phyloP scores from a whole-genome alignment of 2,113 vertebrate species.

The Eubucco bourcierii region DNA sequence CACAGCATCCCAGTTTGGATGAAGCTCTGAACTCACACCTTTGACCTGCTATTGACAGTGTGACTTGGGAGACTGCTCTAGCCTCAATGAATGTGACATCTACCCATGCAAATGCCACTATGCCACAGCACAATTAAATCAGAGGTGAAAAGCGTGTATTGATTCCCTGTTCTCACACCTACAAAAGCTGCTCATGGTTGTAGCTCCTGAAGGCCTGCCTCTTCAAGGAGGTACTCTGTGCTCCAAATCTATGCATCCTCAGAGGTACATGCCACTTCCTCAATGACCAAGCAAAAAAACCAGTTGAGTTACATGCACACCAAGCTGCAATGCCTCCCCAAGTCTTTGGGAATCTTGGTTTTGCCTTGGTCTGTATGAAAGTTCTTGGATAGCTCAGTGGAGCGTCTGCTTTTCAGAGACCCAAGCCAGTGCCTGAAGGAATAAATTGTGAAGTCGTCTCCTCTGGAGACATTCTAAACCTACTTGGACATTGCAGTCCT shows the following conservation, averaged over 20 bases:
- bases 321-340: background rate
- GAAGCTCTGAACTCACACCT: background rate
- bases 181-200: background rate
- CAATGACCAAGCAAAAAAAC: background rate
- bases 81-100: background rate
- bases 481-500: no score
- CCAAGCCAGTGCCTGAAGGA: background rate
- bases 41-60: background rate
- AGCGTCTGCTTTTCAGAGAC: background rate
- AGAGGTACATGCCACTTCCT: constrained; percentile 33
- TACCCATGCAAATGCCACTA: background rate
- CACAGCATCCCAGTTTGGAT: background rate
- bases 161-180: constrained; percentile 18
- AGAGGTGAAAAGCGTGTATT: background rate
- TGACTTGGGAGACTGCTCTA: background rate
- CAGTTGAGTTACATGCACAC: background rate
- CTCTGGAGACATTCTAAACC: no score
- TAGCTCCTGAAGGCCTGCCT: background rate
- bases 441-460: background rate
- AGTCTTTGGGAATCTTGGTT: background rate
- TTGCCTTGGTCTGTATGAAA: background rate
- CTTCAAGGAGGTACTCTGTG: background rate
- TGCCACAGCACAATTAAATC: constrained; percentile 3
- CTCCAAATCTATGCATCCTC: constrained; percentile 10
- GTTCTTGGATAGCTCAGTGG: background rate